These are phyloP conservation scores for Aculops lycopersici DNA, from an alignment of 1,140 invertebrate species.

Conservation along the genomic window DNA sequence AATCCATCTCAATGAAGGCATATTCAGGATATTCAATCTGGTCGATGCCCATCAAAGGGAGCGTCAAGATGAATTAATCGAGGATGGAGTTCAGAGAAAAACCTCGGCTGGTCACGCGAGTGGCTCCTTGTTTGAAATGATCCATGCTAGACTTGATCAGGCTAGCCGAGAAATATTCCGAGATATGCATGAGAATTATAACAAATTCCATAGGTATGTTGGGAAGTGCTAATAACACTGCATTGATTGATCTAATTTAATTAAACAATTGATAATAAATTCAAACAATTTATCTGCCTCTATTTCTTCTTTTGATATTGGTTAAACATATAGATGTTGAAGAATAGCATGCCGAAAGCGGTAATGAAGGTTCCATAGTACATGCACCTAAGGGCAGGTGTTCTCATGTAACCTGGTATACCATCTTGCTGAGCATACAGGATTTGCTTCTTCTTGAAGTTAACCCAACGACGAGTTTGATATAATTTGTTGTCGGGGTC, in stretches of 20 bases:
- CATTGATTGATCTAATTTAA: too few relatives aligned
- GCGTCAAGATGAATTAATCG: neutral
- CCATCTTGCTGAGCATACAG: conserved; percentile 3
- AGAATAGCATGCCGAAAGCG: neutral
- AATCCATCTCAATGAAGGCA: neutral
- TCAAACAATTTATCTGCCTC: too few relatives aligned
- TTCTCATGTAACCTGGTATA: neutral
- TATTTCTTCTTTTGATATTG: neutral
- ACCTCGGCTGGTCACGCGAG: neutral
- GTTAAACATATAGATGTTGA: neutral
- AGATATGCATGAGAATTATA: neutral
- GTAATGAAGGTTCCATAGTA: neutral
- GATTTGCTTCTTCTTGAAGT: conserved; percentile 4
- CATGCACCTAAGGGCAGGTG: neutral
- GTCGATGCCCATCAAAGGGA: neutral
- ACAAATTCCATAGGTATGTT: neutral
- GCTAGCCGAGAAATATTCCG: neutral
- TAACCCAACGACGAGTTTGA: neutral
- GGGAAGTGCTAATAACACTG: too few relatives aligned
- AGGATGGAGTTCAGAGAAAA: neutral
- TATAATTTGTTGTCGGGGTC: conserved; percentile 4
- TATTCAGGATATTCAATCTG: neutral
- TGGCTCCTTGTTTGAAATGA: neutral
- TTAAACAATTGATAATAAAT: too few relatives aligned
- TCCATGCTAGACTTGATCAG: neutral